Evolutionary conservation across 2,113 vertebrate species (phyloP), one percentile per base, ranked within the genome.

Genomic region (Holacanthus passer): DNA sequence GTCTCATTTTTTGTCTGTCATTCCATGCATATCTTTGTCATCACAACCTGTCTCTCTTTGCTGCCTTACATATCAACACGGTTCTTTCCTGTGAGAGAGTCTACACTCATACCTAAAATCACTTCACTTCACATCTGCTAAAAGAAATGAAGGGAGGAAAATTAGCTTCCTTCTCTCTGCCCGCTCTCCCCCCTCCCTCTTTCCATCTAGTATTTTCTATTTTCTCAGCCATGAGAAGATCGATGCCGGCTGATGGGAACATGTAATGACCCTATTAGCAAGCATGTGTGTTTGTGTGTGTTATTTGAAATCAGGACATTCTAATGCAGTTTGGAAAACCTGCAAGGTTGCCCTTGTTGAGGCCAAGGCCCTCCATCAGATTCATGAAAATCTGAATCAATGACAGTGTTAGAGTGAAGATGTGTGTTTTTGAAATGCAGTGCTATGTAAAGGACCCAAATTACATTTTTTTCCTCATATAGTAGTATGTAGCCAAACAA

Each of bases 201-300:
- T 27, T 72, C 27, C 59, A 60, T 60, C 35, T 55, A 63, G 68
- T 79, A 64, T 84, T 80, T 77, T 60, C 79, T 80, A 71, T 87
- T 87, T 86, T 71, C 74, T 81, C 78, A 79, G 39, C 82, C 17
- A 60, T 47, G 59, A 79, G 1, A 22, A 56, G 75, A 88, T 84
- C 52, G 75, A 86, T 37, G 20, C 37, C 64, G 75, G 52, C 63
- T 83, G 80, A 85, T 87, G 77, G 67, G 73, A 81, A 71, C 77
- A 66, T 83, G 47, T 76, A 83, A 87, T 87, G 80, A 83, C 47
- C 53, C 55, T 55, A 41, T 82, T 66, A 77, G 29, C 43, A 27
- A 32, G 56, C 7, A n/a, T 58, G 73, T 58, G 73, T 66, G 68
- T 43, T 48, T 84, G 67, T 32, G 67, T 65, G 81, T n/a, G 59